A percentile compares a stretch with the other conserved stretches of the same genome.
These are phyloP conservation scores for Stigmatopora argus DNA, from an alignment of 2,113 vertebrate genomes.

Conservation along the genomic window DNA sequence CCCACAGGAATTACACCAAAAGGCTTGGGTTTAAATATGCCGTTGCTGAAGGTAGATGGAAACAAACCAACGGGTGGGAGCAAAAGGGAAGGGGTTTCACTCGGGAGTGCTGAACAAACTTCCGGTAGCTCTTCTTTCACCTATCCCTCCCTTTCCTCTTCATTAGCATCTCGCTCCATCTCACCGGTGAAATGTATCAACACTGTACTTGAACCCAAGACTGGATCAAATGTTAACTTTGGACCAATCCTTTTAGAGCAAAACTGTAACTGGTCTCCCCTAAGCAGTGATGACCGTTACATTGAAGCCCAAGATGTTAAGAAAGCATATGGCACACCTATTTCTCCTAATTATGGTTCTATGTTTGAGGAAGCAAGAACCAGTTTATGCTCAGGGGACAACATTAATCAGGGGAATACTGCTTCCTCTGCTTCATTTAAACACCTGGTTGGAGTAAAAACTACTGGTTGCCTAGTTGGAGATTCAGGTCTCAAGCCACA, in stretches of 20 bases:
- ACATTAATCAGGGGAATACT: slow-evolving; percentile 18
- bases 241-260: slow-evolving; percentile 30
- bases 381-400: slow-evolving; percentile 13
- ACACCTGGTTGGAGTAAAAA: slow-evolving; percentile 6
- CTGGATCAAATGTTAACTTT: slow-evolving; percentile 21
- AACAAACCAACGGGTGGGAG: slow-evolving; percentile 19
- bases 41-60: slow-evolving; percentile 41
- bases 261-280: neutral
- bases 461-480: slow-evolving; percentile 20
- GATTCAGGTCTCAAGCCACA: slow-evolving; percentile 27
- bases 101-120: slow-evolving; percentile 66
- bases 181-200: slow-evolving; percentile 44
- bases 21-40: slow-evolving; percentile 63
- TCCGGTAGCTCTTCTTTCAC: slow-evolving; percentile 58
- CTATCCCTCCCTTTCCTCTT: slow-evolving; percentile 45
- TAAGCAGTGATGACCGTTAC: slow-evolving; percentile 21
- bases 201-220: slow-evolving; percentile 40
- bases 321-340: slow-evolving; percentile 3
- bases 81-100: slow-evolving; percentile 8
- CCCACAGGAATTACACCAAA: slow-evolving; percentile 35
- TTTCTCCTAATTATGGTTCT: slow-evolving; percentile 9
- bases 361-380: slow-evolving; percentile 14
- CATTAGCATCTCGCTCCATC: slow-evolving; percentile 45
- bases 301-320: slow-evolving; percentile 19
- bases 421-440: neutral